A percentile compares a stretch with the other conserved stretches of the same genome.
Conservation (phyloP, 2,888 invertebrate genomes). For the Lycocerus yunnanus region DNA sequence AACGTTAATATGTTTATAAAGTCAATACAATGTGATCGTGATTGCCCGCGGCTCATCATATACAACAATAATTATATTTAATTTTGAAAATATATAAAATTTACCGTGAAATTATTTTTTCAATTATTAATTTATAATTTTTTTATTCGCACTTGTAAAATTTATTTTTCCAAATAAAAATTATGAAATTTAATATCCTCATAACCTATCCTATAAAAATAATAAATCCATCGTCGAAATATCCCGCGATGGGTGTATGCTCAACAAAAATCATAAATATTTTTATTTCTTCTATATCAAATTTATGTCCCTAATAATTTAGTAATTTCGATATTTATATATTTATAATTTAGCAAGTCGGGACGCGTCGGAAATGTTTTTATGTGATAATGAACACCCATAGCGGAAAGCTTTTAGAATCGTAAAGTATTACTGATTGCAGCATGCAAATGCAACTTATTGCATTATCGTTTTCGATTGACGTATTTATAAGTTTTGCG, state of each 20-base stretch:
- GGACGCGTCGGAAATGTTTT: not conserved
- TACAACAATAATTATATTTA: conserved; percentile 46
- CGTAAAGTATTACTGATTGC: not conserved
- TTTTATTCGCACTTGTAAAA: not conserved
- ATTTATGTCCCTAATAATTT: not conserved
- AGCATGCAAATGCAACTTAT: not conserved
- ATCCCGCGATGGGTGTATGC: not conserved
- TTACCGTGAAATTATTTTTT: conserved; percentile 39
- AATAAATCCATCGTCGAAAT: not conserved
- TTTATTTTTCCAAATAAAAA: not conserved
- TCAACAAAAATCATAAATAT: not conserved
- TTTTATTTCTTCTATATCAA: not conserved
- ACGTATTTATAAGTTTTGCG: not conserved
- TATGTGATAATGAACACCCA: not conserved
- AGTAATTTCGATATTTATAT: too few species aligned
- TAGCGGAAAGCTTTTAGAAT: not conserved
- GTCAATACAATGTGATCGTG: conserved; percentile 50
- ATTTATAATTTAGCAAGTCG: not conserved
- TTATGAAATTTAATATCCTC: not conserved
- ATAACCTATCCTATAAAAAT: not conserved
- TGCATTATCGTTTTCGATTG: not conserved
- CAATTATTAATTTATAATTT: conserved; percentile 18
- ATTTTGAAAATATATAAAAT: conserved; percentile 47
- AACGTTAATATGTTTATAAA: conserved; percentile 47
- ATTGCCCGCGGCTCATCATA: conserved; percentile 40